phyloP scores from a whole-genome alignment of 2,113 vertebrate species.

The Castor canadensis region DNA sequence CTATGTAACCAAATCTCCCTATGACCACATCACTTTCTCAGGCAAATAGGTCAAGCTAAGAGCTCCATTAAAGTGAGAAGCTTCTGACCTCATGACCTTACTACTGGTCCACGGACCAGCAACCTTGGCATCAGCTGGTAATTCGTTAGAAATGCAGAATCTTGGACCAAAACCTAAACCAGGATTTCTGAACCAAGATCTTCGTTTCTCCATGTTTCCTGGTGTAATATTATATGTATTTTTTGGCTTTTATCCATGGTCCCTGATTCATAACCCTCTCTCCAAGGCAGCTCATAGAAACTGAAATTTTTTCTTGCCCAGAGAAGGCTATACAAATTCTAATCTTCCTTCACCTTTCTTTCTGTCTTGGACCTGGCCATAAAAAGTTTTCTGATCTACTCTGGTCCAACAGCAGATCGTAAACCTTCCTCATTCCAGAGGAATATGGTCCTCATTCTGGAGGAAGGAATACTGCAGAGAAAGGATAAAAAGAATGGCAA shows the following conservation, averaged over 20 bases:
- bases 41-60: not conserved
- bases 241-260: not conserved
- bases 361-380: not conserved
- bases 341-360: not conserved
- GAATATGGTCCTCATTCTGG: no score
- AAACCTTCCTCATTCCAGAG: not conserved
- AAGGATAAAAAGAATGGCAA: no score
- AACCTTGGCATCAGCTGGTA: not conserved
- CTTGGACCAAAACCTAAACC: not conserved
- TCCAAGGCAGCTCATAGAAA: not conserved
- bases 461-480: not conserved
- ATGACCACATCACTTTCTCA: not conserved
- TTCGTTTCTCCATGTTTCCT: not conserved
- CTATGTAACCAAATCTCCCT: not conserved
- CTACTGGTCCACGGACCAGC: not conserved
- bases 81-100: not conserved
- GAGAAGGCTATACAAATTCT: not conserved
- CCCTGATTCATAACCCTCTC: not conserved
- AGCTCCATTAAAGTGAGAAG: not conserved
- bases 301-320: not conserved
- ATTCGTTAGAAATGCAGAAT: not conserved
- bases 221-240: no score
- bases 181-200: not conserved
- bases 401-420: not conserved
- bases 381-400: not conserved